Conservation (phyloP, 2,888 invertebrate genomes). For the Boloria selene region DNA sequence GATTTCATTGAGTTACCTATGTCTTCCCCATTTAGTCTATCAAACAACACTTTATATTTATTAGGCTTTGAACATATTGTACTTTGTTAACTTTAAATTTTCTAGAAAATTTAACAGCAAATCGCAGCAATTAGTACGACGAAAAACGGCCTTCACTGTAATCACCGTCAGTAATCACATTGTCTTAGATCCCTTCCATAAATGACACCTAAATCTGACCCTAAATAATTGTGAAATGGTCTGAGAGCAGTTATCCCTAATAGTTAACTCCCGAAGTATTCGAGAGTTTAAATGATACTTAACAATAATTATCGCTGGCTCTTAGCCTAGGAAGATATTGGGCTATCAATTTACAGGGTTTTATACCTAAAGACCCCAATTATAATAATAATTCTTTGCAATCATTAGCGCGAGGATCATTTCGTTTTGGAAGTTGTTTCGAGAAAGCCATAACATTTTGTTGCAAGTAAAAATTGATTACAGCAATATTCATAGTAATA, state of each 20-base stretch:
- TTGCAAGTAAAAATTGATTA: no score
- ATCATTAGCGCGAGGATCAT: no score
- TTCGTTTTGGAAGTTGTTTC: no score
- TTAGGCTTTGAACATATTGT: neutral
- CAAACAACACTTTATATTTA: neutral
- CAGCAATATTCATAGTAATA: no score
- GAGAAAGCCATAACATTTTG: no score
- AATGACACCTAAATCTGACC: conserved; percentile 43
- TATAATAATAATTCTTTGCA: no score
- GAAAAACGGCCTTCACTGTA: conserved; percentile 21
- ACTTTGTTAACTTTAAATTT: conserved; percentile 1
- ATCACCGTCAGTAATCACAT: conserved; percentile 37
- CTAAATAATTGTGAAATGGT: conserved; percentile 44
- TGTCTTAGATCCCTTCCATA: conserved; percentile 35
- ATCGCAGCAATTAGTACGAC: neutral
- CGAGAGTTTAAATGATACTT: conserved; percentile 37
- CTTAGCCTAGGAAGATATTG: neutral
- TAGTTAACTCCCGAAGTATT: conserved; percentile 36
- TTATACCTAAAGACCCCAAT: no score
- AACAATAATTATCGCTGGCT: conserved; percentile 34
- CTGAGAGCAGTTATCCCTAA: conserved; percentile 42
- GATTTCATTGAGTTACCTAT: no score
- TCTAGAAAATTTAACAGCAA: conserved; percentile 5
- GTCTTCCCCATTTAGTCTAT: no score
- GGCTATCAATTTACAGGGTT: no score